phyloP scores from a whole-genome alignment of 2,113 vertebrate species.

The Pristiophorus japonicus region DNA sequence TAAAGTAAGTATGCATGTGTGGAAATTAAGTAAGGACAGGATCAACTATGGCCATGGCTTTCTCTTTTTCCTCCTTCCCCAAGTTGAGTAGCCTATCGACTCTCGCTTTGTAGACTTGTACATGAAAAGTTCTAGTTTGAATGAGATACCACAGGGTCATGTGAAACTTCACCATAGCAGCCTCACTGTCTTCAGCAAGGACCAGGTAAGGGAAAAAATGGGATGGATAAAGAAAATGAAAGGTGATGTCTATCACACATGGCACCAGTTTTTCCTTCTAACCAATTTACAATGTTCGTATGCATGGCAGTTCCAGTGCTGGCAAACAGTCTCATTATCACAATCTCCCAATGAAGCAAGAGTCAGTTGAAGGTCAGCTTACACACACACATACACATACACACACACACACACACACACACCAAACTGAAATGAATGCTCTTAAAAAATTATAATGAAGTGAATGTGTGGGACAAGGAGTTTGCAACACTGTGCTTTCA shows the following conservation, averaged over 20 bases:
- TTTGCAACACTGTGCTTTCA: conserved; percentile 3
- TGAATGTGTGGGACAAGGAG: background rate
- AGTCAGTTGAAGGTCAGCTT: background rate
- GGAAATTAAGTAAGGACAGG: background rate
- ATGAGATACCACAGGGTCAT: background rate
- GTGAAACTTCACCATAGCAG: background rate
- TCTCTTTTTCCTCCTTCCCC: background rate
- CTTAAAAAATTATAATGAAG: conserved; percentile 29
- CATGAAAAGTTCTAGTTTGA: background rate
- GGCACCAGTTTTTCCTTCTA: background rate
- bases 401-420: background rate
- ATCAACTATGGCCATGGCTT: background rate
- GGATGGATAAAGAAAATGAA: background rate
- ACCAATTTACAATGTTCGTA: background rate
- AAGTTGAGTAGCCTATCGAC: background rate
- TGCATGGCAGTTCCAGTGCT: background rate
- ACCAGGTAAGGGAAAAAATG: background rate
- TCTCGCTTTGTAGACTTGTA: background rate
- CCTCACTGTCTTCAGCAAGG: background rate
- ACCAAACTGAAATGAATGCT: background rate
- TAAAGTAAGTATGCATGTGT: background rate
- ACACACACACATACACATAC: background rate
- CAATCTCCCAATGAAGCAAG: background rate
- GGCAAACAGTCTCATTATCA: background rate
- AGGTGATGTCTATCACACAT: background rate